These are phyloP conservation scores for Muscicapa comitata DNA, from an alignment of 2,797 vertebrate species.

Conservation along the genomic window DNA sequence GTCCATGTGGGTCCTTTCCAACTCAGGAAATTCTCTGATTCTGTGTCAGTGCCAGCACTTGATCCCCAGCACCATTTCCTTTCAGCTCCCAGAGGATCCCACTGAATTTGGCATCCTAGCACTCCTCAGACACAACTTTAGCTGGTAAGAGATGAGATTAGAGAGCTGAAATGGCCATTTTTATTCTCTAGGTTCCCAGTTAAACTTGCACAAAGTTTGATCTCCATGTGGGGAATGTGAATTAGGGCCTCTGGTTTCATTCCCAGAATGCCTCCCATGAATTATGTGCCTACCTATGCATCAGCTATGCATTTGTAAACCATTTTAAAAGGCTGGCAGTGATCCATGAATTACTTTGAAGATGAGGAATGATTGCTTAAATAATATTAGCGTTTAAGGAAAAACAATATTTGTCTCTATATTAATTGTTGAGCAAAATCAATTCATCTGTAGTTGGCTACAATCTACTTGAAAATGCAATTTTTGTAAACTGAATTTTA, in stretches of 20 bases:
- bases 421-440: conserved; percentile 17
- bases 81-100: background rate
- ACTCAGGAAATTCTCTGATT: background rate
- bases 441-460: background rate
- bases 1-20: background rate
- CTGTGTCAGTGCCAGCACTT: background rate
- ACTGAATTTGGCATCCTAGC: background rate
- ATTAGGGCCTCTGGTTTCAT: background rate
- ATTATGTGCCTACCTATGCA: background rate
- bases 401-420: background rate
- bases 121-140: background rate
- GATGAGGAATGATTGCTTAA: conserved; percentile 10
- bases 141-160: background rate
- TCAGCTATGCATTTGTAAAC: background rate
- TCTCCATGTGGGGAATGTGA: background rate
- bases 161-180: background rate
- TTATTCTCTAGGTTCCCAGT: background rate
- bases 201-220: background rate
- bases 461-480: background rate
- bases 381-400: conserved; percentile 25
- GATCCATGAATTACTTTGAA: background rate
- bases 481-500: conserved; percentile 34
- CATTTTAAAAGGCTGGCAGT: background rate
- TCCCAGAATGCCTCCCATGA: background rate
- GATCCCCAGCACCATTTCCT: background rate